These are phyloP conservation scores for Myripristis jacobus DNA, from an alignment of 2,797 vertebrate species.

Conservation along the genomic window DNA sequence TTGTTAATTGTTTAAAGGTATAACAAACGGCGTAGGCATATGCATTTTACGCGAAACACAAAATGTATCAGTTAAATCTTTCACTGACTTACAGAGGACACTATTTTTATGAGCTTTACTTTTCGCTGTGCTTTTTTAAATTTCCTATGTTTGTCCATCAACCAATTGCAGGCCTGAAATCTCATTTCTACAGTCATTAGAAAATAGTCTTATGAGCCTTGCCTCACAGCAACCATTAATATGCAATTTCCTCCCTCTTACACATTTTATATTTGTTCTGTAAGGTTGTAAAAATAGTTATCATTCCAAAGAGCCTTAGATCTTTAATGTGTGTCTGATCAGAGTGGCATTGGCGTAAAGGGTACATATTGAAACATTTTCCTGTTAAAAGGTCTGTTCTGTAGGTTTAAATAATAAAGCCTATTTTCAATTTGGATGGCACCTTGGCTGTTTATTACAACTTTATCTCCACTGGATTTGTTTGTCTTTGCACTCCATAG, in stretches of 20 bases:
- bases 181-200: slow-evolving; percentile 3
- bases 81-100: background rate
- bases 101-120: background rate
- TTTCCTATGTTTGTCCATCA: background rate
- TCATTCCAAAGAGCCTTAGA: slow-evolving; percentile 47
- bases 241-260: background rate
- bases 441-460: background rate
- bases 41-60: background rate
- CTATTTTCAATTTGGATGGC: slow-evolving; percentile 14
- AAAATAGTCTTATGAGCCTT: too few species aligned
- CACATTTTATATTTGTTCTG: slow-evolving; percentile 12
- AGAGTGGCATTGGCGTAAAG: background rate
- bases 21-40: background rate
- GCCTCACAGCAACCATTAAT: background rate
- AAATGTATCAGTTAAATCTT: too few species aligned
- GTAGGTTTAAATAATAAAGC: slow-evolving; percentile 53
- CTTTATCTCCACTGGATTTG: background rate
- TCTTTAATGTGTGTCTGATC: slow-evolving; percentile 14
- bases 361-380: slow-evolving; percentile 7
- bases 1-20: background rate
- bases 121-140: background rate
- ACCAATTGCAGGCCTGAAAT: background rate
- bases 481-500: background rate
- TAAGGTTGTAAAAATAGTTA: slow-evolving; percentile 19
- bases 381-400: slow-evolving; percentile 26